Conservation (phyloP, 2,113 vertebrate species). For the Romanogobio albipinnatus region DNA sequence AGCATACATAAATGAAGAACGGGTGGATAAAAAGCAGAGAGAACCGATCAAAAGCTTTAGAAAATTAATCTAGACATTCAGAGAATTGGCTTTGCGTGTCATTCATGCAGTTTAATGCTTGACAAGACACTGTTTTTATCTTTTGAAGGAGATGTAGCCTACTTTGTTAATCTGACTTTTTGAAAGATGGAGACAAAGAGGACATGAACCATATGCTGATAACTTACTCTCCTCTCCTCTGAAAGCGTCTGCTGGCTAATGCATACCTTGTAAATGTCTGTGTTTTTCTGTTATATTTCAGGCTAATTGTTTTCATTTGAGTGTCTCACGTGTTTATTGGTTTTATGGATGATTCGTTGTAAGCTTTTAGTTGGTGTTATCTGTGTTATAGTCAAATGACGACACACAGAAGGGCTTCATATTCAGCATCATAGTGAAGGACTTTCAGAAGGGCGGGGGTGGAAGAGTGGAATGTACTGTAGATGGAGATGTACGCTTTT, state of each 20-base stretch:
- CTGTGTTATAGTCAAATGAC: neutral
- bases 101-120: neutral
- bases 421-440: neutral
- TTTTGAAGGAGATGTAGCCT: conserved; percentile 24
- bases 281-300: neutral
- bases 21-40: neutral
- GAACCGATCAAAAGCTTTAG: neutral
- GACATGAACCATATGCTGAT: neutral
- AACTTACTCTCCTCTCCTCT: neutral
- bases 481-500: neutral
- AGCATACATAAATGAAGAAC: neutral
- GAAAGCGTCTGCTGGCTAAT: neutral
- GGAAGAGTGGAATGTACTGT: neutral
- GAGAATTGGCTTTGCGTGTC: neutral
- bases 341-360: neutral
- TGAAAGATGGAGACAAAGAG: conserved; percentile 8
- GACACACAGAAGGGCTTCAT: neutral
- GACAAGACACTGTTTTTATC: neutral
- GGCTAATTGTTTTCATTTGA: neutral
- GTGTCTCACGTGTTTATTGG: neutral
- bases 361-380: neutral
- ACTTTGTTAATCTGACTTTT: neutral
- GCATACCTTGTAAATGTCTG: neutral
- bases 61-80: conserved; percentile 51
- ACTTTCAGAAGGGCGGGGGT: too few species aligned